A percentile compares a stretch with the other conserved stretches of the same genome.
Conservation (phyloP, 1,140 invertebrate species). For the Plutomurus gul region DNA sequence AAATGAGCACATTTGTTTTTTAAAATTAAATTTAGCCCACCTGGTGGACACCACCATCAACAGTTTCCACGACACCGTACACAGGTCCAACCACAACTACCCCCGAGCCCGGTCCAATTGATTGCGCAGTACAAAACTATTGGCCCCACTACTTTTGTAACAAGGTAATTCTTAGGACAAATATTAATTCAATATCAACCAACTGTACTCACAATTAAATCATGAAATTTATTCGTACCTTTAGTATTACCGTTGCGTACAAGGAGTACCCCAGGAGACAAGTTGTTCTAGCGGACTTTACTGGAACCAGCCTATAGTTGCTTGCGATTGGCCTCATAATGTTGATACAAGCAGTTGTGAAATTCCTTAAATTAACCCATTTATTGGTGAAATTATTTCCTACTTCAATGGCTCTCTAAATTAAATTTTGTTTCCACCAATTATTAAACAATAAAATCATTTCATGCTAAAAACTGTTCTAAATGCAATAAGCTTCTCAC, state of each 20-base stretch:
- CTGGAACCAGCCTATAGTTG: slow-evolving; percentile 68
- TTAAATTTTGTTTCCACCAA: no score
- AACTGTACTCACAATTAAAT: slow-evolving; percentile 50
- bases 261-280: slow-evolving; percentile 68
- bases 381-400: background rate
- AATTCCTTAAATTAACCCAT: background rate
- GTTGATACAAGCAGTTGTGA: background rate
- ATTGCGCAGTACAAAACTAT: slow-evolving; percentile 32
- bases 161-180: slow-evolving; percentile 22
- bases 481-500: no score
- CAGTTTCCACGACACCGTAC: background rate
- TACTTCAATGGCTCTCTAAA: no score
- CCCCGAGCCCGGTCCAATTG: background rate
- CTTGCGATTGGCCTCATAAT: slow-evolving; percentile 75
- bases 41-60: background rate
- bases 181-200: background rate
- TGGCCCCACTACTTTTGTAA: slow-evolving; percentile 40
- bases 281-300: slow-evolving; percentile 71
- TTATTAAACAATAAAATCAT: no score
- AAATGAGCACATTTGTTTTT: background rate
- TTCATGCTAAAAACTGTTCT: no score
- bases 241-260: slow-evolving; percentile 64
- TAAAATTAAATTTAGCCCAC: background rate
- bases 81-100: slow-evolving; percentile 4
- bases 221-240: slow-evolving; percentile 69